A percentile compares a stretch with the other conserved stretches of the same genome.
Evolutionary conservation across 2,797 vertebrate genomes (phyloP).

Genomic region (Hafferia zeledoni): DNA sequence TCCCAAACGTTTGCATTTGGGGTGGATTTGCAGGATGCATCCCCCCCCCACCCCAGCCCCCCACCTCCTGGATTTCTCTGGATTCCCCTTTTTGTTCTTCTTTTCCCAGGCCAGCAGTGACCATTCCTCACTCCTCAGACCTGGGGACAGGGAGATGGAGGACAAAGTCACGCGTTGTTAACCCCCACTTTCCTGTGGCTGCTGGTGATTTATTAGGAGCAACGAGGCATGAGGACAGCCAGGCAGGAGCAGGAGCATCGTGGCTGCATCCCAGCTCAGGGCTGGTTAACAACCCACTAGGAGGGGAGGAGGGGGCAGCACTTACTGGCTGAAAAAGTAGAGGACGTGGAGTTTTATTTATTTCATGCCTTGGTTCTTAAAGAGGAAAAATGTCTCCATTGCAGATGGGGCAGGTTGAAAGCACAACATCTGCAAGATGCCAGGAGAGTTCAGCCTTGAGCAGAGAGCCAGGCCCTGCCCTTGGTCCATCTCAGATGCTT

Average conservation of each 20-base stretch:
- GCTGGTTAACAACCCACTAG: neutral
- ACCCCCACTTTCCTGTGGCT: constrained; percentile 8
- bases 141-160: constrained; percentile 41
- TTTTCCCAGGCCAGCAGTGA: neutral
- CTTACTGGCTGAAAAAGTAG: neutral
- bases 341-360: neutral
- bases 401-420: neutral
- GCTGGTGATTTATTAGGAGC: neutral
- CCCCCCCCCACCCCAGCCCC: fast-evolving
- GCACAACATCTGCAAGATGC: fast-evolving
- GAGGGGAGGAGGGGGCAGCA: fast-evolving
- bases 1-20: neutral
- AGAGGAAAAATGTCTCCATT: neutral
- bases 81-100: neutral
- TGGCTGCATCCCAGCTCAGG: neutral
- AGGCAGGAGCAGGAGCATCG: neutral
- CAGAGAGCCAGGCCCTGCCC: neutral
- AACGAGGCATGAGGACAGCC: neutral
- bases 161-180: constrained; percentile 18
- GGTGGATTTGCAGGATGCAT: neutral
- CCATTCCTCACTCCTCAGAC: neutral
- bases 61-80: fast-evolving
- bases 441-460: neutral
- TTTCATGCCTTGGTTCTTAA: neutral
- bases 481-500: fast-evolving